These are phyloP conservation scores for Gallinago paraguaiae DNA, from an alignment of 2,113 vertebrate species.

Conservation along the genomic window DNA sequence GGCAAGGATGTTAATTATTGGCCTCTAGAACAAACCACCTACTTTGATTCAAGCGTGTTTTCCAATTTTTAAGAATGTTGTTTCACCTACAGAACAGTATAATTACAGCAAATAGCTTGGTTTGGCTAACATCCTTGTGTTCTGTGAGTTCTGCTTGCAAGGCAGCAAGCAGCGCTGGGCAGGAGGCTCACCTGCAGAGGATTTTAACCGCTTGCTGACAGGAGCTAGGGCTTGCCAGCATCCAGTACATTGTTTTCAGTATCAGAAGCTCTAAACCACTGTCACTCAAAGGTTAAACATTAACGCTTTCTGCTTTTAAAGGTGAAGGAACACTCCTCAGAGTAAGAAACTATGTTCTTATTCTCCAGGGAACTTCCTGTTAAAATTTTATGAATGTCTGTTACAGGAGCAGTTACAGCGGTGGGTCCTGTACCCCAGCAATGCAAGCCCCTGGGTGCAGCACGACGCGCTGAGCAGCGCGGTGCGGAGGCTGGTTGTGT, in stretches of 20 bases:
- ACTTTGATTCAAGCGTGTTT: slow-evolving; percentile 65
- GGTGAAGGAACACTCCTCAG: neutral
- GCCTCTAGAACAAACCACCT: slow-evolving; percentile 72
- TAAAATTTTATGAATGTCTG: slow-evolving; percentile 13
- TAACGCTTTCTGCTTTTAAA: slow-evolving; percentile 37
- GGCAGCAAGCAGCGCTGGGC: neutral
- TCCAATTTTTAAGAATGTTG: slow-evolving; percentile 69
- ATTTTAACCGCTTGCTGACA: slow-evolving; percentile 62
- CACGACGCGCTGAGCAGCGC: neutral
- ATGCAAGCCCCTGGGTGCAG: neutral
- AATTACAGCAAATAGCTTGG: slow-evolving; percentile 72
- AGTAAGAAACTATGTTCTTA: neutral
- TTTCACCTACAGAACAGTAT: slow-evolving; percentile 66
- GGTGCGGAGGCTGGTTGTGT: neutral
- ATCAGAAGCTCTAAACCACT: slow-evolving; percentile 36
- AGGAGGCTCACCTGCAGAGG: slow-evolving; percentile 36
- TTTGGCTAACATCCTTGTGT: slow-evolving; percentile 65
- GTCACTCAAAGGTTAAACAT: slow-evolving; percentile 61
- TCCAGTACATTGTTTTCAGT: slow-evolving; percentile 31
- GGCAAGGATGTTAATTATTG: slow-evolving; percentile 75
- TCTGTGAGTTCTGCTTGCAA: slow-evolving; percentile 53
- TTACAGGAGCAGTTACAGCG: neutral
- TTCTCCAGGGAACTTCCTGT: slow-evolving; percentile 29
- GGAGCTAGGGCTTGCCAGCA: slow-evolving; percentile 22
- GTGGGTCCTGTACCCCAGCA: neutral